A percentile compares a stretch with the other conserved stretches of the same genome.
These are phyloP conservation scores for Drosophila malerkotliana DNA, from an alignment of 1,140 invertebrate species.

Conservation along the genomic window DNA sequence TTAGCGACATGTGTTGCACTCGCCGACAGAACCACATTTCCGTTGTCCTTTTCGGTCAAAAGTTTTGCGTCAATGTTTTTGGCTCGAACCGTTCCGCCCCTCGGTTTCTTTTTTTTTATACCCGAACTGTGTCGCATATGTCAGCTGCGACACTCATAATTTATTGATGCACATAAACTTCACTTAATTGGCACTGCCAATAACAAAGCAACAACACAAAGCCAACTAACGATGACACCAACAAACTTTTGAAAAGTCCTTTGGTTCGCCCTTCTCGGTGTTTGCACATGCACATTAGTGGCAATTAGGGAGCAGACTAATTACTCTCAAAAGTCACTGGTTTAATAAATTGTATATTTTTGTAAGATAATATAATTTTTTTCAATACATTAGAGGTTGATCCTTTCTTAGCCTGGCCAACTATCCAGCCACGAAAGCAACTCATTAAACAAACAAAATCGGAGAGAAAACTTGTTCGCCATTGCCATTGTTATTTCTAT, in stretches of 20 bases:
- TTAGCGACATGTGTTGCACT: constrained; percentile 71
- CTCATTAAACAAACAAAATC: constrained; percentile 54
- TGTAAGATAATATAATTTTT: neutral
- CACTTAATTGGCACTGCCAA: constrained; percentile 78
- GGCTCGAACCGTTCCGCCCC: constrained; percentile 36
- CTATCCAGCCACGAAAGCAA: neutral
- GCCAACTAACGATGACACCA: constrained; percentile 41
- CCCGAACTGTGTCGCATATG: constrained; percentile 52
- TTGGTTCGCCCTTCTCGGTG: constrained; percentile 6
- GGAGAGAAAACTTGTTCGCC: constrained; percentile 37
- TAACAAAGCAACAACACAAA: constrained; percentile 47
- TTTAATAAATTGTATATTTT: constrained; percentile 27
- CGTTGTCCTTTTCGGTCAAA: constrained; percentile 56
- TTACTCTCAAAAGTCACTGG: constrained; percentile 46
- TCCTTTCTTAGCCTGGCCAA: neutral
- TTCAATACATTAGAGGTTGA: neutral
- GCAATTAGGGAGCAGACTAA: constrained; percentile 67
- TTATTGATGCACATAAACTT: constrained; percentile 81
- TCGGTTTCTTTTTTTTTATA: constrained; percentile 15
- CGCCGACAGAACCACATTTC: constrained; percentile 47
- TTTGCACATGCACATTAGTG: constrained; percentile 56
- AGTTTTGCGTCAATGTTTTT: constrained; percentile 58
- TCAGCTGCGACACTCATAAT: constrained; percentile 73
- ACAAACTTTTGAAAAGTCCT: constrained; percentile 54
- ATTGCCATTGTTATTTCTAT: constrained; percentile 47